A percentile compares a stretch with the other conserved stretches of the same genome.
These are phyloP conservation scores for Panonychus citri DNA, from an alignment of 1,140 invertebrate genomes.

Conservation along the genomic window DNA sequence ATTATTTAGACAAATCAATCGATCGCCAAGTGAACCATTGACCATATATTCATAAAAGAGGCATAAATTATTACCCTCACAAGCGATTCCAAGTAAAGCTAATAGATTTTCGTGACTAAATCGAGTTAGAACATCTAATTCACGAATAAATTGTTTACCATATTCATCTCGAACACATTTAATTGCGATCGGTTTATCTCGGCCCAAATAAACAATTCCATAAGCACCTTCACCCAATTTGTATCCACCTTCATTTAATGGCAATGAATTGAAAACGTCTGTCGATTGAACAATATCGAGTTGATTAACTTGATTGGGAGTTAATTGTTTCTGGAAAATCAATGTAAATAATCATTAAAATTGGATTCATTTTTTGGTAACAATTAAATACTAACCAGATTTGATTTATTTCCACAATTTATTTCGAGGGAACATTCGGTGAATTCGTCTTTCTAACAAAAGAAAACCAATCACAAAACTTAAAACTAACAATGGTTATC, in stretches of 20 bases:
- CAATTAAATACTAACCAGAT: too few species aligned
- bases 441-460: too few species aligned
- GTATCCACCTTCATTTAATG: constrained; percentile 7
- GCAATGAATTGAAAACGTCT: constrained; percentile 7
- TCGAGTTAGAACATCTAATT: constrained; percentile 6
- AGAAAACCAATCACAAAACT: too few species aligned
- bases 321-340: not conserved
- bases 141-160: constrained; percentile 5
- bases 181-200: constrained; percentile 1
- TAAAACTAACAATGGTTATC: too few species aligned
- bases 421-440: too few species aligned
- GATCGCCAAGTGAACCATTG: constrained; percentile 7
- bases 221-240: constrained; percentile 16
- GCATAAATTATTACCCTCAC: constrained; percentile 3
- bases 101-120: constrained; percentile 10
- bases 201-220: constrained; percentile 13
- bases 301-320: not conserved
- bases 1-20: not conserved
- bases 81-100: constrained; percentile 3
- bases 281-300: too few species aligned
- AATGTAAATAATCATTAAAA: too few species aligned
- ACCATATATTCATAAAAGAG: constrained; percentile 9
- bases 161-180: constrained; percentile 4
- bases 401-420: too few species aligned
- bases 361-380: too few species aligned